These are phyloP conservation scores for Lacerta bilineata DNA, from an alignment of 2,797 vertebrate species.

Conservation along the genomic window DNA sequence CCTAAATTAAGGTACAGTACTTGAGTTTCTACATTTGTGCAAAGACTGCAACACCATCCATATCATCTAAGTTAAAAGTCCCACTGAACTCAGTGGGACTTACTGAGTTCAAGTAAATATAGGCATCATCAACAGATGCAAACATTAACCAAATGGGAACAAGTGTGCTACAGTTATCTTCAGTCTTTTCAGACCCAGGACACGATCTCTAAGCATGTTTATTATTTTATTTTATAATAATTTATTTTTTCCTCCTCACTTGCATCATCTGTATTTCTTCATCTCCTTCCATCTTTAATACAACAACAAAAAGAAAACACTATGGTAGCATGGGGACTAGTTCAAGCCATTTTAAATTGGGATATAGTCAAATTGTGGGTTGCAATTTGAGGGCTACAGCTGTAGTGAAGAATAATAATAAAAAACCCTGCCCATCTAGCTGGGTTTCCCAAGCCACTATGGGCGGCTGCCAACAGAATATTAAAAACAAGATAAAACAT, in stretches of 20 bases:
- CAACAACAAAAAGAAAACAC: neutral
- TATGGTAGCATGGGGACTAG: too few relatives aligned
- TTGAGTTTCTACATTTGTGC: neutral
- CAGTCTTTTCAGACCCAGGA: neutral
- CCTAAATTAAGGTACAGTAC: neutral
- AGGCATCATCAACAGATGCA: neutral
- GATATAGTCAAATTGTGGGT: neutral
- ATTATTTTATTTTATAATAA: neutral
- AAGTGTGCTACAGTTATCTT: neutral
- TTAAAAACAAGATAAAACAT: too few relatives aligned
- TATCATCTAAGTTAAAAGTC: neutral
- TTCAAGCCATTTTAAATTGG: neutral
- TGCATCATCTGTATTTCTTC: neutral
- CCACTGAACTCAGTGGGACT: neutral
- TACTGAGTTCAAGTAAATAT: neutral
- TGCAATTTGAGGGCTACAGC: neutral
- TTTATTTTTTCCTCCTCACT: neutral
- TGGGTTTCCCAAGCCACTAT: too few relatives aligned
- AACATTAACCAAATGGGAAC: neutral
- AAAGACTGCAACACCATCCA: neutral
- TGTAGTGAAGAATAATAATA: neutral
- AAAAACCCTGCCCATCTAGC: too few relatives aligned
- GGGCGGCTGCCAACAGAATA: too few relatives aligned
- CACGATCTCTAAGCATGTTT: neutral
- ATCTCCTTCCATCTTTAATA: neutral